Conservation (phyloP, 2,888 invertebrate genomes). For the Phaedon cochleariae region DNA sequence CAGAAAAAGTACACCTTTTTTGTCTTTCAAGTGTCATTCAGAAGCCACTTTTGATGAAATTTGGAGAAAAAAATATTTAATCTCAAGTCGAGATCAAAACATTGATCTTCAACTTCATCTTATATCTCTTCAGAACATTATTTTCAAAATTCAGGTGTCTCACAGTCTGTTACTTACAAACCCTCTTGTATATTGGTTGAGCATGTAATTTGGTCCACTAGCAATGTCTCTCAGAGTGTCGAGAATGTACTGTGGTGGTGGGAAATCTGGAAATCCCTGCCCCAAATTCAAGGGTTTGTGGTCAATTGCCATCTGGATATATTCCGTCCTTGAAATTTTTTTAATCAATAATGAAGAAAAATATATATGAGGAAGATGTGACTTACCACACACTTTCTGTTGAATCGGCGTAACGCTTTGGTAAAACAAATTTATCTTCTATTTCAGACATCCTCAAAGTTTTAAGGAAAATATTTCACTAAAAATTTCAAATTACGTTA, state of each 20-base stretch:
- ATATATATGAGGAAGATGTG: background rate
- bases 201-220: slow-evolving; percentile 73
- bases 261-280: slow-evolving; percentile 95
- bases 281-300: slow-evolving; percentile 92
- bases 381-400: slow-evolving; percentile 84
- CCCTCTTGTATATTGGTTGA: slow-evolving; percentile 93
- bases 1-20: no score
- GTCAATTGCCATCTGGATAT: slow-evolving; percentile 81
- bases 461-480: no score
- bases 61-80: no score
- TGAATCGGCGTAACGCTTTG: slow-evolving; percentile 74
- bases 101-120: no score
- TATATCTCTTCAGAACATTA: no score
- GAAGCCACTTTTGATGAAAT: no score
- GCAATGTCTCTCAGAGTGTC: slow-evolving; percentile 77
- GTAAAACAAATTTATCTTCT: slow-evolving; percentile 70
- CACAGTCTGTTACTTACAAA: slow-evolving; percentile 73
- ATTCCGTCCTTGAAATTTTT: slow-evolving; percentile 81
- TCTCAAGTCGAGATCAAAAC: no score
- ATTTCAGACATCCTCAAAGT: slow-evolving; percentile 39
- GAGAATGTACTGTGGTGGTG: slow-evolving; percentile 83
- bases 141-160: no score
- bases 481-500: no score
- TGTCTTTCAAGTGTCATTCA: no score
- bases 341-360: background rate